Percentiles rank a stretch among this genome's conserved stretches.
phyloP scores from a whole-genome alignment of 2,113 vertebrate species.

The Onychorhynchus coronatus region DNA sequence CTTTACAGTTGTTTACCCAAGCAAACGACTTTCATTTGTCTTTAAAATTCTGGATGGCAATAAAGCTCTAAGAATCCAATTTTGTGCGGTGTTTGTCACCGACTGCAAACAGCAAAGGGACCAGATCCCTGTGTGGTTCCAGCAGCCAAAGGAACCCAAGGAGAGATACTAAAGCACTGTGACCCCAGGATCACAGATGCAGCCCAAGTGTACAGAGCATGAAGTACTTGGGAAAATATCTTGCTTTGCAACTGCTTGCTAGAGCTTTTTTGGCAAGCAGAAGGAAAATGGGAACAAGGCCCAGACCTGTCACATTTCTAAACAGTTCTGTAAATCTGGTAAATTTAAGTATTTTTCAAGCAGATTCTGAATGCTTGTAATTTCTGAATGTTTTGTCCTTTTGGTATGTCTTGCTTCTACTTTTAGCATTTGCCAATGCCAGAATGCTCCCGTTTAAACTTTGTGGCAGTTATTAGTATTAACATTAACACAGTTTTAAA shows the following conservation, averaged over 20 bases:
- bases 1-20: not conserved
- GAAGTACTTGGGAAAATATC: fast-evolving
- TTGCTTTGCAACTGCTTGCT: not conserved
- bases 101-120: not conserved
- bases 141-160: not conserved
- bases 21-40: not conserved
- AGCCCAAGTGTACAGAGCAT: not conserved
- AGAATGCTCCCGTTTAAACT: not conserved
- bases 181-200: not conserved
- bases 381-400: not conserved
- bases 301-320: not conserved
- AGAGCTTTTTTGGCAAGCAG: not conserved
- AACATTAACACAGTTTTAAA: not conserved
- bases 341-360: not conserved
- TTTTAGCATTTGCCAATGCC: not conserved
- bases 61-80: not conserved
- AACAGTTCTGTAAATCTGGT: not conserved
- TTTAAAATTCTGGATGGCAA: not conserved
- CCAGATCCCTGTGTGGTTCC: not conserved
- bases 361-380: not conserved
- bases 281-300: fast-evolving
- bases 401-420: not conserved
- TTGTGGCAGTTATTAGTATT: not conserved
- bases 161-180: not conserved
- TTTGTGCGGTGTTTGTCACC: not conserved